Percentiles rank a stretch among this genome's conserved stretches.
phyloP scores from a whole-genome alignment of 2,797 vertebrate genomes.

The Coregonus sp. region DNA sequence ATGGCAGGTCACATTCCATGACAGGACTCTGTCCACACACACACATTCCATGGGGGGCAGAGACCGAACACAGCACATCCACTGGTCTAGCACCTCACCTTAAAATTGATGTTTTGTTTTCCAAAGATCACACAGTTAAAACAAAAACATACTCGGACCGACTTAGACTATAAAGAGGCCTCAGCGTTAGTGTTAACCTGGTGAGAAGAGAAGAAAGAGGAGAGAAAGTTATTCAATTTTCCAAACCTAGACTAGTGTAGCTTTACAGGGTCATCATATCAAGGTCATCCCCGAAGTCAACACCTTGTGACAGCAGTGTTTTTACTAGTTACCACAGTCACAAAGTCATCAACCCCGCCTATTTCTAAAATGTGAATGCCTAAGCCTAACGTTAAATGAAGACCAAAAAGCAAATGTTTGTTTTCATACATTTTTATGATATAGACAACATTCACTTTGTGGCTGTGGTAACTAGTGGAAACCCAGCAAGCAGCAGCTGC shows the following conservation, averaged over 20 bases:
- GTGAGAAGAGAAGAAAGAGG: too few species aligned
- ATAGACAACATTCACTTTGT: too few species aligned
- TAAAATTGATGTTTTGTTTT: not conserved
- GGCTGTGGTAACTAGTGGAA: too few species aligned
- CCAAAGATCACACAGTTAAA: not conserved
- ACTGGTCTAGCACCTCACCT: not conserved
- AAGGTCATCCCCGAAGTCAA: constrained; percentile 14
- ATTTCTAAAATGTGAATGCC: too few species aligned
- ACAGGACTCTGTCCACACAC: not conserved
- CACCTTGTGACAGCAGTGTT: constrained; percentile 8
- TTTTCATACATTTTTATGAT: too few species aligned
- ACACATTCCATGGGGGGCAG: not conserved
- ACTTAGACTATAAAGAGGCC: too few species aligned
- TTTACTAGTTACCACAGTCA: too few species aligned
- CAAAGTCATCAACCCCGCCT: too few species aligned
- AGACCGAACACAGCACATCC: not conserved
- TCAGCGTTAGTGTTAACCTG: too few species aligned
- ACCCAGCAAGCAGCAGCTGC: constrained; percentile 17
- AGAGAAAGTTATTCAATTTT: not conserved
- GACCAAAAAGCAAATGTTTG: too few species aligned
- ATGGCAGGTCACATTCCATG: not conserved
- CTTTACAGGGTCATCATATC: constrained; percentile 13
- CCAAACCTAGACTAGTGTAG: not conserved
- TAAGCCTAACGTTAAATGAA: too few species aligned
- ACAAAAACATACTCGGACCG: not conserved